Evolutionary conservation across 2,888 invertebrate species (phyloP).

Genomic region (Conomelus anceps): DNA sequence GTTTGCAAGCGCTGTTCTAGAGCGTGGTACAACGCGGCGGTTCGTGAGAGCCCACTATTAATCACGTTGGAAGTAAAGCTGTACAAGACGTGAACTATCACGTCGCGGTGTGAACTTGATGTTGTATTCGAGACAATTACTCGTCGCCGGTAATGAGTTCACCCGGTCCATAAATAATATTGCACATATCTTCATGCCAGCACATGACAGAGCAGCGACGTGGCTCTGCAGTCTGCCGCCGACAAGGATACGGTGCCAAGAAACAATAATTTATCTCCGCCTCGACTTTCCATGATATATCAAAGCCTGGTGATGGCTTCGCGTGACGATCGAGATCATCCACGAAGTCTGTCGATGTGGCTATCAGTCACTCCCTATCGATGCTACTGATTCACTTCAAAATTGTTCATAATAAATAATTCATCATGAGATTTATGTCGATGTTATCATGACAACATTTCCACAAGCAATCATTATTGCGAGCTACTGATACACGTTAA

Average conservation of each 20-base stretch:
- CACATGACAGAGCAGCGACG: background rate
- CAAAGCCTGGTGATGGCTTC: background rate
- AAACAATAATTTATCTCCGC: background rate
- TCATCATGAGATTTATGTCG: no score
- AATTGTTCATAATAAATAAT: no score
- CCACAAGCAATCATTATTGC: no score
- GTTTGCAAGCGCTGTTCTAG: no score
- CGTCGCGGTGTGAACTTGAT: conserved; percentile 5
- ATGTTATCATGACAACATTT: no score
- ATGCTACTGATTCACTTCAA: background rate
- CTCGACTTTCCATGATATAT: background rate
- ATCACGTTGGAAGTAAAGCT: background rate
- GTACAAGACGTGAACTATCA: conserved; percentile 9
- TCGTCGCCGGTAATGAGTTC: background rate
- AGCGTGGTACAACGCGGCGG: background rate
- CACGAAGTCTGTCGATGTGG: background rate
- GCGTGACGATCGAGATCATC: background rate
- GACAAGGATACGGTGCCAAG: background rate
- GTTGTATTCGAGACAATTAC: background rate
- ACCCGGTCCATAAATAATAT: background rate
- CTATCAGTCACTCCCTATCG: background rate
- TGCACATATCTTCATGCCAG: background rate
- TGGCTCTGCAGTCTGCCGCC: no score
- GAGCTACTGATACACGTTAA: no score
- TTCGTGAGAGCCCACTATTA: background rate